Conservation (phyloP, 2,113 vertebrate genomes). For the Cephalopholis sonnerati region DNA sequence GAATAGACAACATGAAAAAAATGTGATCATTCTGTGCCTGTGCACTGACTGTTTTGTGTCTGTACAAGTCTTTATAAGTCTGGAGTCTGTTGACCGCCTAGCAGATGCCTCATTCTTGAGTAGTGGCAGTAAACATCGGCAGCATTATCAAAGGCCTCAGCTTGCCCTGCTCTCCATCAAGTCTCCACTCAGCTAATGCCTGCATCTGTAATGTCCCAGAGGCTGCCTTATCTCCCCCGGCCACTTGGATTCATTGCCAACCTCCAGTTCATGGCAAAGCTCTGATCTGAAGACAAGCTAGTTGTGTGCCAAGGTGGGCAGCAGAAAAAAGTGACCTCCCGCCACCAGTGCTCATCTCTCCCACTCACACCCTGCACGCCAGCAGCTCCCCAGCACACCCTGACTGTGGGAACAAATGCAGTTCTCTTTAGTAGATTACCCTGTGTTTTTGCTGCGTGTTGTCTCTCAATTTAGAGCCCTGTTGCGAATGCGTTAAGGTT, state of each 20-base stretch:
- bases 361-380: conserved; percentile 49
- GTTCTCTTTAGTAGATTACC: conserved; percentile 54
- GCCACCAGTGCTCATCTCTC: conserved; percentile 62
- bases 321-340: conserved; percentile 73
- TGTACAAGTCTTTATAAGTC: conserved; percentile 37
- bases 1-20: conserved; percentile 15
- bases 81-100: conserved; percentile 55
- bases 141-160: conserved; percentile 80
- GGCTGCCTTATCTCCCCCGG: conserved; percentile 82
- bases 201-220: conserved; percentile 80
- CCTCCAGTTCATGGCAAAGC: conserved; percentile 79
- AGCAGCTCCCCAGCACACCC: conserved; percentile 51
- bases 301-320: conserved; percentile 79
- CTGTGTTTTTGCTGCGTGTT: conserved; percentile 30
- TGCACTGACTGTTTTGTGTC: conserved; percentile 18
- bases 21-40: conserved; percentile 10
- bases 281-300: conserved; percentile 82
- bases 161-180: conserved; percentile 73
- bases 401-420: conserved; percentile 59
- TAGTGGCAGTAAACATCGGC: conserved; percentile 68
- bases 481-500: conserved; percentile 3
- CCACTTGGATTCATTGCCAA: conserved; percentile 82
- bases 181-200: conserved; percentile 75
- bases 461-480: conserved; percentile 35
- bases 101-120: conserved; percentile 72